phyloP scores from a whole-genome alignment of 2,888 invertebrate species.

The Dicroscelio sp. region DNA sequence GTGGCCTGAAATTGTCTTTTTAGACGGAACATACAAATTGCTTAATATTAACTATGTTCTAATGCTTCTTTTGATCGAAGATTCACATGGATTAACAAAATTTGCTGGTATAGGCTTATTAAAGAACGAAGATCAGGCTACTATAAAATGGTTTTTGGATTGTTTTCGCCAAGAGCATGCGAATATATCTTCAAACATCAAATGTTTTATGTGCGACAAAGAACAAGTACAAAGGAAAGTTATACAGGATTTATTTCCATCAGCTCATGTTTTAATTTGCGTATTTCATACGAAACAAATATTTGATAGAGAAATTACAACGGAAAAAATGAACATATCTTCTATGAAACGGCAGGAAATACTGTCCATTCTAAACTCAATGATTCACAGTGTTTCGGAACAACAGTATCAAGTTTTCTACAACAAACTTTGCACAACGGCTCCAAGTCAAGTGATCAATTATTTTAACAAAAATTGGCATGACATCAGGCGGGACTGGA shows the following conservation, averaged over 20 bases:
- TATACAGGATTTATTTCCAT: neutral
- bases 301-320: conserved; percentile 28
- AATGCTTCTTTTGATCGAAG: conserved; percentile 57
- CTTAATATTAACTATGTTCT: conserved; percentile 35
- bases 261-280: conserved; percentile 3
- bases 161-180: conserved; percentile 57
- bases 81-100: conserved; percentile 59
- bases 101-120: conserved; percentile 72
- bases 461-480: conserved; percentile 27
- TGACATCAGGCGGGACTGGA: neutral
- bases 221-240: conserved; percentile 52
- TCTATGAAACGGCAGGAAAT: neutral
- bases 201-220: conserved; percentile 79
- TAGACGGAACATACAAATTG: conserved; percentile 75
- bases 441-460: neutral
- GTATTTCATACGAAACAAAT: conserved; percentile 4
- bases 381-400: neutral
- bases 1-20: conserved; percentile 71
- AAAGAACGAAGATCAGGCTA: conserved; percentile 55
- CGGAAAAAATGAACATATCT: neutral
- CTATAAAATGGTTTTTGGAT: conserved; percentile 67
- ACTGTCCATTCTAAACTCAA: neutral
- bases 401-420: neutral
- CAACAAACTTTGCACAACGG: neutral
- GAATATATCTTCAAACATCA: conserved; percentile 34